A percentile compares a stretch with the other conserved stretches of the same genome.
phyloP scores from a whole-genome alignment of 1,140 invertebrate species.

The Pinna nobilis region DNA sequence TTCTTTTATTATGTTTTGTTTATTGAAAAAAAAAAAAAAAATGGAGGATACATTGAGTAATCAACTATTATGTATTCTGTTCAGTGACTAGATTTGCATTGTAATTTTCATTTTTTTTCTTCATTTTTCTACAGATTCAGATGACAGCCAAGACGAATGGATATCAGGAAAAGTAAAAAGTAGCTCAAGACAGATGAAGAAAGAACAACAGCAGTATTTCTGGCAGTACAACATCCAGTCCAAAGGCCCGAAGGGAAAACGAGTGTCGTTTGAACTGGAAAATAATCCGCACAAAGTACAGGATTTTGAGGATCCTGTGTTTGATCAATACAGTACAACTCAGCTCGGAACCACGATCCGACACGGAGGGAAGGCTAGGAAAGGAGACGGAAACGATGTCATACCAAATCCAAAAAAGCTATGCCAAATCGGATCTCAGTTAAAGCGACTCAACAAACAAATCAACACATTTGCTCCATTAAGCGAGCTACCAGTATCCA shows the following conservation, averaged over 20 bases:
- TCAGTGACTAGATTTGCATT: too few species aligned
- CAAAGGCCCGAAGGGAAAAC: slow-evolving; percentile 92
- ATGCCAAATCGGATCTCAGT: slow-evolving; percentile 91
- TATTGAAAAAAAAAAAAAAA: too few species aligned
- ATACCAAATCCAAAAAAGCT: slow-evolving; percentile 96
- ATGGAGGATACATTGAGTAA: too few species aligned
- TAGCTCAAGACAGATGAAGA: background rate
- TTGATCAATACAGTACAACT: slow-evolving; percentile 58
- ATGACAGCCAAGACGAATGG: slow-evolving; percentile 1
- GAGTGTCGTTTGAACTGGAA: slow-evolving; percentile 75
- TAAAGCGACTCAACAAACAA: slow-evolving; percentile 92
- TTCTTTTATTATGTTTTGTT: too few species aligned
- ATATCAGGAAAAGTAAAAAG: background rate
- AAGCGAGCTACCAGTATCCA: slow-evolving; percentile 85
- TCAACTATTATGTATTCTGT: too few species aligned
- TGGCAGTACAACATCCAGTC: slow-evolving; percentile 99
- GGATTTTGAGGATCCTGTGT: slow-evolving; percentile 74
- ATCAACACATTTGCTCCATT: slow-evolving; percentile 98
- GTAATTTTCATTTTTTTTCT: too few species aligned
- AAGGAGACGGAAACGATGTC: slow-evolving; percentile 98
- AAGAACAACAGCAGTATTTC: slow-evolving; percentile 80
- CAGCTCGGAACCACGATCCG: slow-evolving; percentile 53
- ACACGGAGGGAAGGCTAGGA: slow-evolving; percentile 92
- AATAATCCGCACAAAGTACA: slow-evolving; percentile 93
- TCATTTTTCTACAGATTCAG: background rate